phyloP scores from a whole-genome alignment of 2,888 invertebrate species.

The Dicycla oo region DNA sequence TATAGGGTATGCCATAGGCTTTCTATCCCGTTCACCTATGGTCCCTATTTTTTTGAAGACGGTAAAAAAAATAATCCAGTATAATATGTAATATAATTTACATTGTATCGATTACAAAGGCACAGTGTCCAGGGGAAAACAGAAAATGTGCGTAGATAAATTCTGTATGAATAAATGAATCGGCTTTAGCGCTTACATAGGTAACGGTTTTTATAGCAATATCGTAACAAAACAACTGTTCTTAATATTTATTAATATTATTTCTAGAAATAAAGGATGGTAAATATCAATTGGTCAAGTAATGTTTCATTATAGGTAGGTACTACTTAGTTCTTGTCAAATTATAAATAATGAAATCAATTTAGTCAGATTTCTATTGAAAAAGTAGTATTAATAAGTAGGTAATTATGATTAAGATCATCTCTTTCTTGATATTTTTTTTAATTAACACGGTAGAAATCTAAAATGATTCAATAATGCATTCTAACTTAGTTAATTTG shows the following conservation, averaged over 20 bases:
- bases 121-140: not conserved
- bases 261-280: not conserved
- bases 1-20: too few relatives aligned
- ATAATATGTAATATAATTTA: conserved; percentile 23
- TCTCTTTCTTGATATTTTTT: not conserved
- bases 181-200: not conserved
- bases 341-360: conserved; percentile 24
- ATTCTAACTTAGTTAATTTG: too few relatives aligned
- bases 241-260: too few relatives aligned
- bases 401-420: not conserved
- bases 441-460: not conserved
- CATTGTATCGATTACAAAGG: conserved; percentile 34
- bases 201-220: conserved; percentile 23
- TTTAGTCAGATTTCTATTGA: conserved; percentile 8
- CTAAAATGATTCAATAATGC: too few relatives aligned
- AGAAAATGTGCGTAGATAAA: conserved; percentile 30
- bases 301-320: not conserved
- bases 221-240: too few relatives aligned
- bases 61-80: too few relatives aligned
- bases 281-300: not conserved
- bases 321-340: not conserved
- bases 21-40: too few relatives aligned
- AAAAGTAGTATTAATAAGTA: not conserved
- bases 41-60: too few relatives aligned
- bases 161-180: conserved; percentile 27